Base-by-base conservation (phyloP, 2,888 invertebrate species). In the Lacanobia oleracea region DNA sequence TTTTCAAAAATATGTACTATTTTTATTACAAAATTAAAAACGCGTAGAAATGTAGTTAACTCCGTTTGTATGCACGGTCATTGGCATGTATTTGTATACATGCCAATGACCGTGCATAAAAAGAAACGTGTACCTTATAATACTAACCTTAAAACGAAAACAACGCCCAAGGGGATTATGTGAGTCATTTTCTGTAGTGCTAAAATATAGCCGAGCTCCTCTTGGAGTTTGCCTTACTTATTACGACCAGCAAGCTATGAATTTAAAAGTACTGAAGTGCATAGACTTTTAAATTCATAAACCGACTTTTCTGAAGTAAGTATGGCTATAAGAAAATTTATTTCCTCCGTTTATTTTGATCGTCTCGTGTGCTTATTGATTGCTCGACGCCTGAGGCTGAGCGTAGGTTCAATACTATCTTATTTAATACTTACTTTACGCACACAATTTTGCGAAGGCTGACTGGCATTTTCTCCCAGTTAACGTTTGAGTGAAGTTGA, bases 171-270 rank as follows among this genome's bases (percentile, higher is more conserved):
- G 54, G 5, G 71, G 27, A 27, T 60, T 48, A 12, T 14, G n/a
- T 40, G 59, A 67, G 23, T 61, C 23, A 70, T 70, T 77, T 43
- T 60, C 21, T 71, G 50, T 43, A 77, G 59, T 77, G 16, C 59
- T 76, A 54, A 74, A 60, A 48, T 60, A 48, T 57, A 71, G 23
- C 8, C 7, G 18, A 61, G 71, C 27, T 62, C 27, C 21, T 21
- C 14, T 5, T n/a, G 48, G 27, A 69, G 27, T n/a, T 60, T 21
- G 10, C 18, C n/a, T n/a, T 33, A 68, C 76, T 53, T 60, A 67
- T 76, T 53, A 37, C 53, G 12, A 5, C 40, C n/a, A 9, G n/a
- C 45, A 18, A 40, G 59, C 70, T 45, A 77, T 69, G 45, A 76
- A 76, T 74, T 60, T 33, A 23, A 8, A 53, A 76, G 59, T 48